Evolutionary conservation across 2,888 invertebrate species (phyloP).

Genomic region (Schizaphis graminum): DNA sequence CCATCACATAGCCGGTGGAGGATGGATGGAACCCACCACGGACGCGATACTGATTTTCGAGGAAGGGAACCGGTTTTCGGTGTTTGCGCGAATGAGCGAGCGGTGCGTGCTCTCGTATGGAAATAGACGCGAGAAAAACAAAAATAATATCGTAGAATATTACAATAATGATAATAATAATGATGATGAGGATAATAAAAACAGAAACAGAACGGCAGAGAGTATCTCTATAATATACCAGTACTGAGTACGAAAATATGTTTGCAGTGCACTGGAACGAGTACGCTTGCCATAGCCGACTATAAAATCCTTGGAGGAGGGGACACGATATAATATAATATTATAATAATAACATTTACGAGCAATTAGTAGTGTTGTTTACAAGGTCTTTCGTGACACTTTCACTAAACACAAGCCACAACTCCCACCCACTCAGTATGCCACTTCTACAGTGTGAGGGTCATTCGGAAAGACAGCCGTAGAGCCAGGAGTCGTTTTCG

Average conservation of each 20-base stretch:
- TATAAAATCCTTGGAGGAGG: constrained; percentile 35
- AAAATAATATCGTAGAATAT: constrained; percentile 25
- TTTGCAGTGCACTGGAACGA: background rate
- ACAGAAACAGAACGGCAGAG: background rate
- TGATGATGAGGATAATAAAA: constrained; percentile 10
- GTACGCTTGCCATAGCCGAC: background rate
- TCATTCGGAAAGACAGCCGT: background rate
- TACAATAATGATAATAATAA: constrained; percentile 8
- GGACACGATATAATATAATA: background rate
- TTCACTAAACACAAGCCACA: constrained; percentile 29
- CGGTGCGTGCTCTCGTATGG: background rate
- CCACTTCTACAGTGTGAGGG: background rate
- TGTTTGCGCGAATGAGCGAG: constrained; percentile 18
- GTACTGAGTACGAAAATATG: constrained; percentile 32
- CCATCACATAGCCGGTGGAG: background rate
- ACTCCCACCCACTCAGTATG: background rate
- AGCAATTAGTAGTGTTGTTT: constrained; percentile 40
- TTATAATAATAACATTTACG: constrained; percentile 22
- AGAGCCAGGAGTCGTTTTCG: background rate
- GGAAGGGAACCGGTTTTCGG: constrained; percentile 59
- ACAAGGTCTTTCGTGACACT: constrained; percentile 58
- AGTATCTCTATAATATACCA: background rate
- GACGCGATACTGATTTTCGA: background rate
- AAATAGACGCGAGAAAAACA: background rate
- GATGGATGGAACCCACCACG: background rate